phyloP scores from a whole-genome alignment of 2,797 vertebrate species.

The Intellagama lesueurii region DNA sequence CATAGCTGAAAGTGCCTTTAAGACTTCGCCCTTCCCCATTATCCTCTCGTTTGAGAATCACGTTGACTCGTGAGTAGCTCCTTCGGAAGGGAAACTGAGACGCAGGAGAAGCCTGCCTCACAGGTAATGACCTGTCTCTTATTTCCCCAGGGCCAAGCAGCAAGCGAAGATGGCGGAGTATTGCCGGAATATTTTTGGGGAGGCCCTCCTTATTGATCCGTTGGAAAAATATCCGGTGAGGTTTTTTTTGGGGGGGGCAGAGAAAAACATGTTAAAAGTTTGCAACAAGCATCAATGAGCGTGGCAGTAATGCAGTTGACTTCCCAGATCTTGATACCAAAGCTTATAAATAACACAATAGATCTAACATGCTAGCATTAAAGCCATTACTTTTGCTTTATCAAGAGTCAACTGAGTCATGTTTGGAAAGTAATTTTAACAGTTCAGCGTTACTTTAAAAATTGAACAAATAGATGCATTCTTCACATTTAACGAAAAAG shows the following conservation, averaged over 20 bases:
- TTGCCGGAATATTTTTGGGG: constrained; percentile 90
- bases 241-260: constrained; percentile 14
- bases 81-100: neutral
- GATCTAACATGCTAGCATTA: too few species aligned
- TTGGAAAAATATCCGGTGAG: constrained; percentile 90
- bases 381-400: too few species aligned
- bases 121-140: neutral
- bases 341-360: too few species aligned
- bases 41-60: constrained; percentile 96
- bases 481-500: too few species aligned
- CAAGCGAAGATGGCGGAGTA: constrained; percentile 95
- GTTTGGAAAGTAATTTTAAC: too few species aligned
- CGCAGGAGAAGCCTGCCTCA: too few species aligned
- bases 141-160: constrained; percentile 83
- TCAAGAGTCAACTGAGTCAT: too few species aligned
- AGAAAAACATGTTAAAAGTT: neutral
- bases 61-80: constrained; percentile 90
- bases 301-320: too few species aligned
- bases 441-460: too few species aligned
- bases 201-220: constrained; percentile 88
- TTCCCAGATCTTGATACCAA: neutral
- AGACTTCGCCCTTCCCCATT: constrained; percentile 88
- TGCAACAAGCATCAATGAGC: fast-evolving
- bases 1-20: constrained; percentile 92
- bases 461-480: too few species aligned